Conservation (phyloP, 2,888 invertebrate genomes). For the Phalangium opilio region DNA sequence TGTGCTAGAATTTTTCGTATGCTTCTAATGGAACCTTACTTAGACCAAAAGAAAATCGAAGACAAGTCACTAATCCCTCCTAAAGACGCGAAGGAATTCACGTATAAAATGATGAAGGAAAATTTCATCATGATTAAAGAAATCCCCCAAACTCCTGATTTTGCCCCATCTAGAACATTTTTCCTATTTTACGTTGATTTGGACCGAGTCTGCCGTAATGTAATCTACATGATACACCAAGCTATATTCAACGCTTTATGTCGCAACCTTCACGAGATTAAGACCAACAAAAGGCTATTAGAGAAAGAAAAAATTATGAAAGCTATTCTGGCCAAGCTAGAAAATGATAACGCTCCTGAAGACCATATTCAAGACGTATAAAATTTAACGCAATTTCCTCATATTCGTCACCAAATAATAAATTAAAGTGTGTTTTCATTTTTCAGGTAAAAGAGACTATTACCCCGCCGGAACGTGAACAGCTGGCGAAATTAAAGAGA, state of each 20-base stretch:
- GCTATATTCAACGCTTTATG: constrained; percentile 51
- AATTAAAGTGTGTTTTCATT: constrained; percentile 14
- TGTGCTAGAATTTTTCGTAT: constrained; percentile 75
- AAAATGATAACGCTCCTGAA: constrained; percentile 56
- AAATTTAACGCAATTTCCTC: not conserved
- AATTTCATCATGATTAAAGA: constrained; percentile 34
- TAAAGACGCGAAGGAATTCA: constrained; percentile 77
- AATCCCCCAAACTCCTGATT: constrained; percentile 42
- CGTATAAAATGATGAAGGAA: constrained; percentile 69
- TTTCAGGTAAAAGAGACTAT: constrained; percentile 72
- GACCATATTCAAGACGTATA: constrained; percentile 62
- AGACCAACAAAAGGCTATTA: constrained; percentile 57
- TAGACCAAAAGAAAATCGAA: constrained; percentile 84
- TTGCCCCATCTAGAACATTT: constrained; percentile 62
- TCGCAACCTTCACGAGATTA: constrained; percentile 46
- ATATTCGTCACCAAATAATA: constrained; percentile 1
- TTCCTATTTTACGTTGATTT: constrained; percentile 59
- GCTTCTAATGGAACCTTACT: constrained; percentile 57
- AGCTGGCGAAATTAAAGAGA: constrained; percentile 54
- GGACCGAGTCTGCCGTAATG: constrained; percentile 43
- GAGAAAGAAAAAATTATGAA: constrained; percentile 76
- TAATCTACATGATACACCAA: constrained; percentile 53
- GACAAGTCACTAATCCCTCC: constrained; percentile 82
- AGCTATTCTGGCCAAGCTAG: constrained; percentile 61
- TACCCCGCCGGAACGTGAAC: constrained; percentile 64